Evolutionary conservation across 2,113 vertebrate species (phyloP).

Genomic region (Oreocharis arfaki): DNA sequence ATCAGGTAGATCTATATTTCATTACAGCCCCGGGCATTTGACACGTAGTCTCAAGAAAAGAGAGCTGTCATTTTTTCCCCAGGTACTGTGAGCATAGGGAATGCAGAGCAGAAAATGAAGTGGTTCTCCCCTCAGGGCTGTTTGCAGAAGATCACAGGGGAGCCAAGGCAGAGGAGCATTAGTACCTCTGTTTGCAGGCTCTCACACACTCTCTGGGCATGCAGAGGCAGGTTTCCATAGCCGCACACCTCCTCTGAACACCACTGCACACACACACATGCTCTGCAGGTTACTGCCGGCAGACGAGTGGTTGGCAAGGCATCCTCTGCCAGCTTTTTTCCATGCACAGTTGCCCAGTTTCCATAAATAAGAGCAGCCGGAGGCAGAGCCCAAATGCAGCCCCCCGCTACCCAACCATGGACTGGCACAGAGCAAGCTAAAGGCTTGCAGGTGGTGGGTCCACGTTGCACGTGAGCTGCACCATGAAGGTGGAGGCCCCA

Average conservation of each 20-base stretch:
- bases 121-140: background rate
- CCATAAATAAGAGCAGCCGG: background rate
- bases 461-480: background rate
- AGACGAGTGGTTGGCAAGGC: background rate
- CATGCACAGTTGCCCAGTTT: background rate
- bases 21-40: background rate
- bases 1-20: constrained; percentile 39
- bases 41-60: constrained; percentile 1
- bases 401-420: background rate
- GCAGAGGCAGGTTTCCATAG: constrained; percentile 3
- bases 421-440: background rate
- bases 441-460: background rate
- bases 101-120: constrained; percentile 23
- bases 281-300: background rate
- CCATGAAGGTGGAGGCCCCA: background rate
- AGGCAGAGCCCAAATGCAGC: background rate
- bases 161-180: background rate
- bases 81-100: background rate
- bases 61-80: background rate
- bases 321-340: background rate
- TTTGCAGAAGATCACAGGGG: background rate
- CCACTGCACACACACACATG: fast-evolving
- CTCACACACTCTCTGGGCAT: background rate
- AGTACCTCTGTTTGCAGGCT: background rate
- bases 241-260: background rate